Percentiles rank a stretch among this genome's conserved stretches.
Conservation (phyloP, 2,797 vertebrate genomes). For the Danio aesculapii region DNA sequence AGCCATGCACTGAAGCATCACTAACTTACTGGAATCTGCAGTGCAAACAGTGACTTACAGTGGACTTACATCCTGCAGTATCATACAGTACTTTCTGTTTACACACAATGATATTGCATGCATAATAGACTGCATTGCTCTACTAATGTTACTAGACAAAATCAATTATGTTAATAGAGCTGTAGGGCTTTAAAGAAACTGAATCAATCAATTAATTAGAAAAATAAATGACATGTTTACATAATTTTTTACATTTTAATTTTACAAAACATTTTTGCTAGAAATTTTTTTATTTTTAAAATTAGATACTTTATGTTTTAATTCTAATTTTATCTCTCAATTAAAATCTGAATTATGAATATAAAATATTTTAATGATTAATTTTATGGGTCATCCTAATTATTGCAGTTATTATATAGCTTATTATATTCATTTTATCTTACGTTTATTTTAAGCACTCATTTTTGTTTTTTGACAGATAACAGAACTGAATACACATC, state of each 20-base stretch:
- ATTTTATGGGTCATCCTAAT: not conserved
- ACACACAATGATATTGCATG: not conserved
- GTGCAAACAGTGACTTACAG: slow-evolving; percentile 38
- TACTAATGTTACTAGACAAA: not conserved
- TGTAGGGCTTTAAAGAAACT: not conserved
- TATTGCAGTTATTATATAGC: not conserved
- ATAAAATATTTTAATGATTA: not conserved
- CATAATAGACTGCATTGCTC: not conserved
- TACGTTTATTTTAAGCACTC: no score
- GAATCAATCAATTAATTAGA: no score
- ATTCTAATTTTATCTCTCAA: not conserved
- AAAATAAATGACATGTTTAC: no score
- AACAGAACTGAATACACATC: no score
- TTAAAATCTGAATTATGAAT: not conserved
- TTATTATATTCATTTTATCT: no score
- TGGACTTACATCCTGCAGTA: not conserved
- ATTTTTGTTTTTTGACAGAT: no score
- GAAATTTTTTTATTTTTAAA: not conserved
- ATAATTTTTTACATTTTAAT: no score
- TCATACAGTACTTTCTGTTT: not conserved
- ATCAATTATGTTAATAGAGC: not conserved
- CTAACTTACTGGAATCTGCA: slow-evolving; percentile 46
- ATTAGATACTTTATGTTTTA: not conserved
- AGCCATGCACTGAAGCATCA: slow-evolving; percentile 21
- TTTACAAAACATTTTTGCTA: no score